These are phyloP conservation scores for Trichonephila clavata DNA, from an alignment of 1,140 invertebrate genomes.

Conservation along the genomic window DNA sequence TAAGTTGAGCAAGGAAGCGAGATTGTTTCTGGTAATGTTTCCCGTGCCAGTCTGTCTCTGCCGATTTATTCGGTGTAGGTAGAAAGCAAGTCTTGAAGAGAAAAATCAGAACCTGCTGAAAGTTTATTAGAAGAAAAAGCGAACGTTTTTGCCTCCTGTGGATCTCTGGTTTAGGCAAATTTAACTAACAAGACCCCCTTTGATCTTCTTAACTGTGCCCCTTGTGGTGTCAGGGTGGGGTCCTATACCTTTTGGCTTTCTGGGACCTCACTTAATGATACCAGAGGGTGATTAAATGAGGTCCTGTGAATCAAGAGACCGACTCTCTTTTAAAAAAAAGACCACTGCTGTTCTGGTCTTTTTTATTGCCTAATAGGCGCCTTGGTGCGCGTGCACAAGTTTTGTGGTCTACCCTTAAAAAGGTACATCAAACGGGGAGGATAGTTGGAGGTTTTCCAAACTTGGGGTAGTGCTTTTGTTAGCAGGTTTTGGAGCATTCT, in stretches of 20 bases:
- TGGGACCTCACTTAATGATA: background rate
- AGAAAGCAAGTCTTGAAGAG: background rate
- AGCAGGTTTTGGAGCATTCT: background rate
- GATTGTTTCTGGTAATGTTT: no score
- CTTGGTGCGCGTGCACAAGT: background rate
- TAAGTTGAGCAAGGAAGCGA: no score
- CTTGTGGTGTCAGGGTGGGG: background rate
- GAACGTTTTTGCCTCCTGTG: background rate
- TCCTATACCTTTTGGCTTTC: background rate
- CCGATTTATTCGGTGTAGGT: background rate
- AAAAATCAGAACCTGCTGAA: background rate
- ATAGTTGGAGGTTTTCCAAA: background rate
- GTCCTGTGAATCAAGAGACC: background rate
- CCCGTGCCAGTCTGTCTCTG: no score
- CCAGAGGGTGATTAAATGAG: background rate
- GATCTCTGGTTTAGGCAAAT: conserved; percentile 3
- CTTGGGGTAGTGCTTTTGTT: background rate
- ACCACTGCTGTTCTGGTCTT: conserved; percentile 17
- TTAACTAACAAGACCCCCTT: conserved; percentile 59
- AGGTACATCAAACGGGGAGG: background rate
- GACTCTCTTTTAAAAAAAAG: background rate
- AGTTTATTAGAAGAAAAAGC: background rate
- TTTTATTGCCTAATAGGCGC: conserved; percentile 53
- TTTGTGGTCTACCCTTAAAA: background rate
- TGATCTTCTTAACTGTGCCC: conserved; percentile 25